A percentile compares a stretch with the other conserved stretches of the same genome.
Conservation (phyloP, 2,888 invertebrate genomes). For the Brachypalpus laphriformis region DNA sequence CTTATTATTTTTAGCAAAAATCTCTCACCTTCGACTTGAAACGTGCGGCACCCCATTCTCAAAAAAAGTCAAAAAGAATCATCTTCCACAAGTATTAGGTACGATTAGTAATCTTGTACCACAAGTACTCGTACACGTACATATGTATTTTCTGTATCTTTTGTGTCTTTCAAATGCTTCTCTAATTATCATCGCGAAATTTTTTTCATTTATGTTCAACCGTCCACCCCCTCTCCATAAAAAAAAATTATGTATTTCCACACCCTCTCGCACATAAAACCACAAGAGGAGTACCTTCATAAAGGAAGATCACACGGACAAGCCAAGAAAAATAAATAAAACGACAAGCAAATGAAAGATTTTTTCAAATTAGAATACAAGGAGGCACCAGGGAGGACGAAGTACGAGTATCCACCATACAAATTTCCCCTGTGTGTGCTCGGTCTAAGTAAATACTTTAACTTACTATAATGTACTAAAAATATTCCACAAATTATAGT, state of each 20-base stretch:
- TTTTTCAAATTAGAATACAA: conserved; percentile 16
- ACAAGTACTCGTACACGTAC: not conserved
- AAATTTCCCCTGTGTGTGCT: not conserved
- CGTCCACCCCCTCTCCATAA: not conserved
- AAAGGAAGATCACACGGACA: conserved; percentile 8
- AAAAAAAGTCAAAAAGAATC: not conserved
- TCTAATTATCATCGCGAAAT: conserved; percentile 38
- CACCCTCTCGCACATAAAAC: not conserved
- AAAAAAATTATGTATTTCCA: not conserved
- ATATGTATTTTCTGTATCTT: conserved; percentile 8
- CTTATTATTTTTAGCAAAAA: conserved; percentile 50
- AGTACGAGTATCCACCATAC: not conserved
- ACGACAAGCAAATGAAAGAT: not conserved
- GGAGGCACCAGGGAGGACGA: conserved; percentile 27
- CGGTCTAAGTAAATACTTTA: conserved; percentile 59
- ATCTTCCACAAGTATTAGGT: not conserved
- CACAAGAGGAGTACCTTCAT: conserved; percentile 11
- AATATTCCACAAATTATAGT: conserved; percentile 75
- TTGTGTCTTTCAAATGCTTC: conserved; percentile 5
- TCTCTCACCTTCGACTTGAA: conserved; percentile 58
- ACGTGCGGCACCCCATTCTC: conserved; percentile 10
- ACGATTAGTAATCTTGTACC: conserved; percentile 40
- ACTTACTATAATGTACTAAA: conserved; percentile 81
- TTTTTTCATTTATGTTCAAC: not conserved
- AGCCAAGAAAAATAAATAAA: not conserved